A percentile compares a stretch with the other conserved stretches of the same genome.
Evolutionary conservation across 2,888 invertebrate genomes (phyloP).

Genomic region (Cerceris rybyensis): DNA sequence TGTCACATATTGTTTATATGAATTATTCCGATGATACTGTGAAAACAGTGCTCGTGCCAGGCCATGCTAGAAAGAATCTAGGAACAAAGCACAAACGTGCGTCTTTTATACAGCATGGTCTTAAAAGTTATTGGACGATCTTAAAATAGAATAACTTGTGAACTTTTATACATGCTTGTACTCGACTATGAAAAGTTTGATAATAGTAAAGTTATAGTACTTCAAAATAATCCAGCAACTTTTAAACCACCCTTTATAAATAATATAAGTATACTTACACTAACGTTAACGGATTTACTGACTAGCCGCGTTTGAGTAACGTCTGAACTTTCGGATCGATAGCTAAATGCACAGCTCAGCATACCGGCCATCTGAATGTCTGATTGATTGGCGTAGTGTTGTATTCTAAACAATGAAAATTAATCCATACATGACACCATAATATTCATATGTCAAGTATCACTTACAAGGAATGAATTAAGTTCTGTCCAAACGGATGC

Average conservation of each 20-base stretch:
- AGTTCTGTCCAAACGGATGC: constrained; percentile 93
- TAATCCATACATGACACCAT: constrained; percentile 1
- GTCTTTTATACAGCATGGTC: too few species aligned
- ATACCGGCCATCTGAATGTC: constrained; percentile 98
- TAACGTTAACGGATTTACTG: constrained; percentile 84
- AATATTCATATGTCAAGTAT: not conserved
- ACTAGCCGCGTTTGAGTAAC: constrained; percentile 78
- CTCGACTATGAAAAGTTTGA: too few species aligned
- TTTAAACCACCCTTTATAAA: not conserved
- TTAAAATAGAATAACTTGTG: too few species aligned
- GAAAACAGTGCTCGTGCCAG: constrained; percentile 7
- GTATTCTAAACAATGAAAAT: constrained; percentile 84
- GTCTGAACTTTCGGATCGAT: constrained; percentile 84
- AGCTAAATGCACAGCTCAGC: constrained; percentile 93
- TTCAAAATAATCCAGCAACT: too few species aligned
- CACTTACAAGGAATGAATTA: constrained; percentile 93
- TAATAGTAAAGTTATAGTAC: too few species aligned
- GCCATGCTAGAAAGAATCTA: not conserved
- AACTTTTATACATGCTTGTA: too few species aligned
- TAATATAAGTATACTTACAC: constrained; percentile 79
- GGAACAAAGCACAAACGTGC: not conserved
- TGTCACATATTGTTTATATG: not conserved
- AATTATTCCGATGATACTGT: constrained; percentile 18
- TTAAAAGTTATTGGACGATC: too few species aligned
- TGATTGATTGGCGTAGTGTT: constrained; percentile 90